Evolutionary conservation across 2,797 vertebrate species (phyloP).

Genomic region (Girardinus metallicus): DNA sequence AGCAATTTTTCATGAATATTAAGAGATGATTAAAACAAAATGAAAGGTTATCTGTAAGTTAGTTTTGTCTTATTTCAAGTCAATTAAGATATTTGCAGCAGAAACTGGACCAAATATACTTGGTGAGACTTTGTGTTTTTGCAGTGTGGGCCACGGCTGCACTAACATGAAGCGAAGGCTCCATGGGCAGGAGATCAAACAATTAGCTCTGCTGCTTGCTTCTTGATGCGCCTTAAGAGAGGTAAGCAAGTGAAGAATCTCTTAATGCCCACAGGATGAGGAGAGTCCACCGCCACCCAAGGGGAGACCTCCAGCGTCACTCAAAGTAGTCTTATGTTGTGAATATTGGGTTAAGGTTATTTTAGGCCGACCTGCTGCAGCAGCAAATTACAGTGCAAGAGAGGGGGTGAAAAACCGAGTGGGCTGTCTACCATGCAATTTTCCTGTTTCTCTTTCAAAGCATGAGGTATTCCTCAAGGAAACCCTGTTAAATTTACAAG

Average conservation of each 20-base stretch:
- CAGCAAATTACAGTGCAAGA: slow-evolving; percentile 78
- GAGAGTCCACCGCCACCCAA: slow-evolving; percentile 77
- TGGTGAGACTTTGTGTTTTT: no score
- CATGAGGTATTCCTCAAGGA: slow-evolving; percentile 81
- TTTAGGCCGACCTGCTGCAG: slow-evolving; percentile 78
- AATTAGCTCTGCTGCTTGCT: slow-evolving; percentile 29
- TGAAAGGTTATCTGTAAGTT: no score
- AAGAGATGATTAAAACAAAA: no score
- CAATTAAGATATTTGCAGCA: no score
- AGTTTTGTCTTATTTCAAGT: no score
- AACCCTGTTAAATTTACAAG: slow-evolving; percentile 79
- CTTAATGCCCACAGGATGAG: slow-evolving; percentile 48
- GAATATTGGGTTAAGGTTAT: slow-evolving; percentile 84
- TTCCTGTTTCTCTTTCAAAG: slow-evolving; percentile 82
- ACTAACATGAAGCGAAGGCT: slow-evolving; percentile 9
- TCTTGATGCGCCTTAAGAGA: slow-evolving; percentile 52
- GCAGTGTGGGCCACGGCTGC: background rate
- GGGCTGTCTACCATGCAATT: slow-evolving; percentile 79
- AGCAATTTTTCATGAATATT: no score
- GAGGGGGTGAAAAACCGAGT: slow-evolving; percentile 69
- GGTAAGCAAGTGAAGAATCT: slow-evolving; percentile 73
- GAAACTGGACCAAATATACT: no score
- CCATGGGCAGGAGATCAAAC: slow-evolving; percentile 38
- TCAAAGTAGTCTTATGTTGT: slow-evolving; percentile 72
- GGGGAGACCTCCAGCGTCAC: slow-evolving; percentile 82